phyloP scores from a whole-genome alignment of 2,888 invertebrate species.

The Disparrhopalites patrizii region DNA sequence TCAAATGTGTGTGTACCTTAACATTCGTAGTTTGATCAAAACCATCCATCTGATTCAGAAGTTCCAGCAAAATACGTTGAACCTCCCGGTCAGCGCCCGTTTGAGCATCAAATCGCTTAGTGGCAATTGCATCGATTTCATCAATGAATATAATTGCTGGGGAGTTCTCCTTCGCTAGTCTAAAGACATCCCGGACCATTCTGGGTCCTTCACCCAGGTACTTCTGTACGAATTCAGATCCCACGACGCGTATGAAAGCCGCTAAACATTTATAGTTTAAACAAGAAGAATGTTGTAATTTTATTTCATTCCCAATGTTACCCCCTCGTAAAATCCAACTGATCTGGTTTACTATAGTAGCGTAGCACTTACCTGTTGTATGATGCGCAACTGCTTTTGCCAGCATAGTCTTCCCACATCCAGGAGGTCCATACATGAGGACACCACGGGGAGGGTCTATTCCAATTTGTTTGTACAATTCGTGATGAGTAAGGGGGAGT shows the following conservation, averaged over 20 bases:
- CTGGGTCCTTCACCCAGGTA: constrained; percentile 98
- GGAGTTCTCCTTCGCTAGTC: constrained; percentile 97
- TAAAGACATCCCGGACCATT: constrained; percentile 98
- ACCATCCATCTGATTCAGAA: constrained; percentile 99
- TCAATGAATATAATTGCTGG: constrained; percentile 99
- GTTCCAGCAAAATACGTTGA: constrained; percentile 91
- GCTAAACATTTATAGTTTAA: constrained; percentile 56
- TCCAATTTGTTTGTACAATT: constrained; percentile 96
- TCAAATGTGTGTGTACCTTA: constrained; percentile 68
- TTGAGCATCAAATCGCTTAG: constrained; percentile 97
- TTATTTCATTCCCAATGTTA: too few species aligned
- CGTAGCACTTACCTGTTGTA: constrained; percentile 84
- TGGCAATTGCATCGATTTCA: constrained; percentile 99
- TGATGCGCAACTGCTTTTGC: constrained; percentile 99
- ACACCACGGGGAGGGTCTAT: constrained; percentile 98
- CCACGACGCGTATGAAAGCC: constrained; percentile 97
- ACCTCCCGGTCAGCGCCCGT: constrained; percentile 98
- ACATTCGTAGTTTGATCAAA: constrained; percentile 99
- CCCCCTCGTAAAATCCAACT: too few species aligned
- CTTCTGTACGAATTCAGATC: constrained; percentile 99
- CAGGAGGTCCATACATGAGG: constrained; percentile 98
- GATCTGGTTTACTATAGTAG: too few species aligned
- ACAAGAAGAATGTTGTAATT: too few species aligned
- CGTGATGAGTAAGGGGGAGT: constrained; percentile 95
- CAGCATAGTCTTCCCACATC: constrained; percentile 99